Conservation (phyloP, 2,113 vertebrate genomes). For the Muntiacus reevesi region DNA sequence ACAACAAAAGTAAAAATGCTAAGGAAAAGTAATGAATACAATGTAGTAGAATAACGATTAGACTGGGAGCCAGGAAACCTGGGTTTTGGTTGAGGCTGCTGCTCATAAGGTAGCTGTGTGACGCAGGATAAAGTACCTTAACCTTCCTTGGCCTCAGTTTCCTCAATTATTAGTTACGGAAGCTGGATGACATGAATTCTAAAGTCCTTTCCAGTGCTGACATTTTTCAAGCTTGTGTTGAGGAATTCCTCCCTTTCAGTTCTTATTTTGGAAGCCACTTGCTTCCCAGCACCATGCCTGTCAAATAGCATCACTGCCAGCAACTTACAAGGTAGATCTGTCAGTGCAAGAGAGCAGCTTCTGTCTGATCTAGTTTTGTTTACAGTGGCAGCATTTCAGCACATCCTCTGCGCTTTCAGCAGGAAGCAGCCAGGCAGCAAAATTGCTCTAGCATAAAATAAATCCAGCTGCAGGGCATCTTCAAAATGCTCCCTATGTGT, state of each 20-base stretch:
- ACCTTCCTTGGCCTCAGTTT: background rate
- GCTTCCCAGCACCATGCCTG: conserved; percentile 25
- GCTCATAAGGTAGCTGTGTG: background rate
- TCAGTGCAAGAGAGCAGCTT: background rate
- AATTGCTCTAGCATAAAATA: conserved; percentile 31
- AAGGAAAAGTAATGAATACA: background rate
- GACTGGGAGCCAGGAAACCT: background rate
- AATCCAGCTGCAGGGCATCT: conserved; percentile 43
- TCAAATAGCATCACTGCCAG: background rate
- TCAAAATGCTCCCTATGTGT: conserved; percentile 5
- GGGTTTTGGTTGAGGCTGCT: background rate
- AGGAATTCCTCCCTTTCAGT: background rate
- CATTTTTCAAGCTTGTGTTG: background rate
- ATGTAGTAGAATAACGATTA: background rate
- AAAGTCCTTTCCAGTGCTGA: background rate
- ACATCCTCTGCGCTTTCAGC: conserved; percentile 41
- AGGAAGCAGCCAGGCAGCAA: conserved; percentile 58
- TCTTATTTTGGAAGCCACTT: conserved; percentile 12
- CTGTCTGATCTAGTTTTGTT: conserved; percentile 1
- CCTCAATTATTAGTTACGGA: background rate
- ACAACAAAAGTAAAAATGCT: background rate
- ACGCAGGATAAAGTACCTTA: background rate
- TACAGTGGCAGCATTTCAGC: conserved; percentile 26
- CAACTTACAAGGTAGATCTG: background rate
- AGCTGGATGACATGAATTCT: background rate